phyloP scores from a whole-genome alignment of 1,140 invertebrate species.

The Drosophila lowei region DNA sequence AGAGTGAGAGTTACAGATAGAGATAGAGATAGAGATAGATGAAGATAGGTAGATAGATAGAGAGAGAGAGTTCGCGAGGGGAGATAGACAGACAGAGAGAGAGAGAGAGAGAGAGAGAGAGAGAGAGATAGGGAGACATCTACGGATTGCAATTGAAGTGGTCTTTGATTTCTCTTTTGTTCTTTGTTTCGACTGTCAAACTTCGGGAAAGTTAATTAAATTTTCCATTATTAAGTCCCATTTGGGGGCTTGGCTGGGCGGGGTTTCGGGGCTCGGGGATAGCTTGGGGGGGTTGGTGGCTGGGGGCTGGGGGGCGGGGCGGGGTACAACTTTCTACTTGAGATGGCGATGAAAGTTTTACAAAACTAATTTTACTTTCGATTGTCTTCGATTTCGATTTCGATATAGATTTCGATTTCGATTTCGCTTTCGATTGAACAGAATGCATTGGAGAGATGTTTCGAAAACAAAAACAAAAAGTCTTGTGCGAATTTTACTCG shows the following conservation, averaged over 20 bases:
- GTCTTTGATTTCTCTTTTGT: slow-evolving; percentile 10
- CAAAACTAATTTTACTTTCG: slow-evolving; percentile 52
- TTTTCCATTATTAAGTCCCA: slow-evolving; percentile 36
- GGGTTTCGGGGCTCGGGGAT: slow-evolving; percentile 13
- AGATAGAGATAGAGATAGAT: slow-evolving; percentile 27
- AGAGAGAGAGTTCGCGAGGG: slow-evolving; percentile 29
- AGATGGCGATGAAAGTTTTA: slow-evolving; percentile 57
- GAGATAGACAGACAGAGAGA: slow-evolving; percentile 24
- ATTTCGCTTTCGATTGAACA: slow-evolving; percentile 68
- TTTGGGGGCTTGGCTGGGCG: slow-evolving; percentile 7
- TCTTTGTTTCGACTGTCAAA: slow-evolving; percentile 56
- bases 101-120: slow-evolving; percentile 23
- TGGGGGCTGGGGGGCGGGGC: slow-evolving; percentile 20
- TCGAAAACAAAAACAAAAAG: slow-evolving; percentile 65
- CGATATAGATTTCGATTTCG: too few species aligned
- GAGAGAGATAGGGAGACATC: slow-evolving; percentile 23
- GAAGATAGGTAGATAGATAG: slow-evolving; percentile 2
- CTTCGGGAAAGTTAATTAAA: slow-evolving; percentile 81
- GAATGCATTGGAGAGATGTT: slow-evolving; percentile 76
- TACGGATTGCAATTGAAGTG: slow-evolving; percentile 37
- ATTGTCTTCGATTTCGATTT: too few species aligned
- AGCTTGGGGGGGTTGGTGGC: neutral
- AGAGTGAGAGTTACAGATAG: slow-evolving; percentile 19
- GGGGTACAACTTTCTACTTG: slow-evolving; percentile 74
- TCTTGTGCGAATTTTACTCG: slow-evolving; percentile 51